Conservation (phyloP, 2,888 invertebrate species). For the Euproctis similis region DNA sequence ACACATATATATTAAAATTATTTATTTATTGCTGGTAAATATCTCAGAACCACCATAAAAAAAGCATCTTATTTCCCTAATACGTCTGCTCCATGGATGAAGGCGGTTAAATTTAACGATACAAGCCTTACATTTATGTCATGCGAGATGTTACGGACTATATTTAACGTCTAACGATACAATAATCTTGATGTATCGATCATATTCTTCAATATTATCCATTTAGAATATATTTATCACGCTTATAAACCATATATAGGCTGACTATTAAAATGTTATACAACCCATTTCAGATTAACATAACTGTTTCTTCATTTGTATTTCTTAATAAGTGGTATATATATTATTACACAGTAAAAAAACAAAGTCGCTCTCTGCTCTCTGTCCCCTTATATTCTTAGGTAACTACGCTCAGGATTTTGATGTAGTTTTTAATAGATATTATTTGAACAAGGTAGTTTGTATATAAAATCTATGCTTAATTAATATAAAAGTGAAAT, state of each 20-base stretch:
- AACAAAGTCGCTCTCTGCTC: too few species aligned
- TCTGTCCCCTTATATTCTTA: too few species aligned
- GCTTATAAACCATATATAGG: constrained; percentile 12
- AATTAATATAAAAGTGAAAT: too few species aligned
- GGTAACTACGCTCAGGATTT: too few species aligned
- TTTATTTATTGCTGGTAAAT: constrained; percentile 41
- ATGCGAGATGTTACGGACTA: constrained; percentile 29
- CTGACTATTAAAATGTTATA: constrained; percentile 20
- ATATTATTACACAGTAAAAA: too few species aligned
- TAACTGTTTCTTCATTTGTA: constrained; percentile 6
- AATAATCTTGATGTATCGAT: constrained; percentile 12
- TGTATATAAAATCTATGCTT: too few species aligned
- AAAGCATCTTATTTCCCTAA: constrained; percentile 54
- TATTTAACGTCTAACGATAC: constrained; percentile 21
- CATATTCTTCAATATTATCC: constrained; percentile 12
- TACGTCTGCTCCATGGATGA: constrained; percentile 38
- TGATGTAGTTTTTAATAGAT: too few species aligned
- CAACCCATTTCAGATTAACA: too few species aligned
- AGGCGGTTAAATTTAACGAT: constrained; percentile 36
- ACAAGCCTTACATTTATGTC: constrained; percentile 46
- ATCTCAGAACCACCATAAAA: constrained; percentile 48
- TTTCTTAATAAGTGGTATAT: too few species aligned
- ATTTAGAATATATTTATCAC: constrained; percentile 17
- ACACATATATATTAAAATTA: constrained; percentile 1
- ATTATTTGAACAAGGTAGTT: too few species aligned